A percentile compares a stretch with the other conserved stretches of the same genome.
Conservation (phyloP, 2,797 vertebrate species). For the Alectoris magna region DNA sequence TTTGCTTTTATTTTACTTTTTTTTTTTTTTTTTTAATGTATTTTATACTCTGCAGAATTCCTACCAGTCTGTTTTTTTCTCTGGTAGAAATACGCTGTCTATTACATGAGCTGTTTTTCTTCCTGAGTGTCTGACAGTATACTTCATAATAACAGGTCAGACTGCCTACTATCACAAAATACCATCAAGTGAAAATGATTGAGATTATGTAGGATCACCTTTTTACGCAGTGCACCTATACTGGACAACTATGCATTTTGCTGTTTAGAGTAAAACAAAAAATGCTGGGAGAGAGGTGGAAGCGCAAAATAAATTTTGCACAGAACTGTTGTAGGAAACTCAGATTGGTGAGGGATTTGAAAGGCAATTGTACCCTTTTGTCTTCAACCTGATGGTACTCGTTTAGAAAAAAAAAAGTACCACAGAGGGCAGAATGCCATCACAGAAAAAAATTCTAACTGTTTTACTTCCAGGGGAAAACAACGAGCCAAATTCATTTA, state of each 20-base stretch:
- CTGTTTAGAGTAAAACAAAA: neutral
- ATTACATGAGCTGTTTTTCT: neutral
- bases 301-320: neutral
- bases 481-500: neutral
- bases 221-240: neutral
- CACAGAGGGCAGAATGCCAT: neutral
- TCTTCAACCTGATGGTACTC: neutral
- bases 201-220: neutral
- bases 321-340: neutral
- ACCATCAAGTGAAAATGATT: neutral
- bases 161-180: neutral
- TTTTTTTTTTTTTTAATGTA: too few species aligned
- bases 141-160: neutral
- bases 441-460: neutral
- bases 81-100: neutral
- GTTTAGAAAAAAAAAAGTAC: neutral
- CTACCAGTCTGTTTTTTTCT: neutral
- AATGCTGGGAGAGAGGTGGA: neutral
- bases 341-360: neutral
- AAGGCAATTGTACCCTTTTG: neutral
- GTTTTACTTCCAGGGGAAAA: neutral
- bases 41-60: neutral
- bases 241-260: neutral
- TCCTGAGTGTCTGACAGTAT: neutral
- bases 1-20: too few species aligned